Evolutionary conservation across 2,113 vertebrate genomes (phyloP), one percentile per base, ranked within the genome.

Genomic region (Perognathus longimembris): DNA sequence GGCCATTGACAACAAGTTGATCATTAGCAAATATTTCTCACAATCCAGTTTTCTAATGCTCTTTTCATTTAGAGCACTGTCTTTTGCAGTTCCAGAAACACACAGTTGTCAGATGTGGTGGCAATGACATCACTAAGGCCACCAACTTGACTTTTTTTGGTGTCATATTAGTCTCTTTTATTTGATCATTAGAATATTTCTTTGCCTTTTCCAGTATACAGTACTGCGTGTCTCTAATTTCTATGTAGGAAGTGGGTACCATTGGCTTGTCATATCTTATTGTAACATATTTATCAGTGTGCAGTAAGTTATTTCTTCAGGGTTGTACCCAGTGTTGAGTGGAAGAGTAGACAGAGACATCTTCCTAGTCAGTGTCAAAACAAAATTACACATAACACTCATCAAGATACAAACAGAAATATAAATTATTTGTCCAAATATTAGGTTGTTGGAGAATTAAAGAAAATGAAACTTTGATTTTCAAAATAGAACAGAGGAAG

Each of bases 141-240:
- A 94, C 95, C 97, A 95, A 96, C 91, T 97, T 96, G 96, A 94
- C 96, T 96, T 97, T 97, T 97, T 96, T 93, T 96, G 92, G 63
- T 96, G 89, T 98, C 95, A 92, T 8, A 0, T 95, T 87, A 94
- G 85, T 96, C 32, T 95, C 59, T 26, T 24, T 61, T 95, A 90
- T 96, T 93, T 97, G 70, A 97, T 96, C 95, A 89, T 94, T 97
- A 71, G 82, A 96, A 96, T 95, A 59, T 97, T 85, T 22, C 26
- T n/a, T 75, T 85, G 20, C 32, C 22, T 75, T 64, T 59, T 57
- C 80, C 64, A 30, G 26, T 87, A 7, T 4, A 15, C 32, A 86
- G 95, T 94, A 83, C 94, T 73, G 91, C 64, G 88, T 97, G 84
- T 95, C 59, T 8, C 95, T 95, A 80, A 66, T 93, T 86, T 93